phyloP scores from a whole-genome alignment of 2,888 invertebrate genomes.

The Leptarthrus brevirostris region DNA sequence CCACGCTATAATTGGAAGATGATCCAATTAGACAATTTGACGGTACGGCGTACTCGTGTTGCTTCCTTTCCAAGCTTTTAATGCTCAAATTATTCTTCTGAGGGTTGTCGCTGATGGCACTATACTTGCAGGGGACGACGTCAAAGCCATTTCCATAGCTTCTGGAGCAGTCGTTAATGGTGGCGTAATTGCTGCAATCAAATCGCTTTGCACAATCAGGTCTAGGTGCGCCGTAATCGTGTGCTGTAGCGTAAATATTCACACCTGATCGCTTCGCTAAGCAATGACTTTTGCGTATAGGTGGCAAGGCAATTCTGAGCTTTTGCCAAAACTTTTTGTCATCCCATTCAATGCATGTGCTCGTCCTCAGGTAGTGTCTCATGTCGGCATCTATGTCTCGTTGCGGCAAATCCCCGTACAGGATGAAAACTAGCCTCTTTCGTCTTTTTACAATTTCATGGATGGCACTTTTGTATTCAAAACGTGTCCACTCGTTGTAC shows the following conservation, averaged over 20 bases:
- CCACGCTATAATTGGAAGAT: conserved; percentile 48
- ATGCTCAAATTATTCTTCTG: conserved; percentile 51
- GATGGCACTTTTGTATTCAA: conserved; percentile 94
- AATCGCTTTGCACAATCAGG: conserved; percentile 59
- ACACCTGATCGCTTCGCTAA: conserved; percentile 69
- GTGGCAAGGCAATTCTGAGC: conserved; percentile 90
- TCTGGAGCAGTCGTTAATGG: conserved; percentile 63
- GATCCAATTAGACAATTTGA: conserved; percentile 57
- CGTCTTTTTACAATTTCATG: conserved; percentile 89
- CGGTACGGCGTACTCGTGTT: conserved; percentile 67
- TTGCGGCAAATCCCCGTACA: conserved; percentile 89
- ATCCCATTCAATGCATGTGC: conserved; percentile 92
- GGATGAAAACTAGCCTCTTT: conserved; percentile 88
- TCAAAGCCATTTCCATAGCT: conserved; percentile 43
- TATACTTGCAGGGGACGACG: conserved; percentile 47
- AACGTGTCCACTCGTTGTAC: conserved; percentile 94
- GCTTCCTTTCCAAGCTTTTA: conserved; percentile 60
- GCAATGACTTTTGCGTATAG: conserved; percentile 61
- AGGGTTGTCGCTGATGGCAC: background rate
- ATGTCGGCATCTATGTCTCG: conserved; percentile 92
- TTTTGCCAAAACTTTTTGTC: conserved; percentile 98
- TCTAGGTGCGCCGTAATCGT: conserved; percentile 57
- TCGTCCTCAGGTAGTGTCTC: conserved; percentile 87
- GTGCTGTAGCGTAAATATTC: conserved; percentile 78
- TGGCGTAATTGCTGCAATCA: conserved; percentile 66